Percentiles rank a stretch among this genome's conserved stretches.
phyloP scores from a whole-genome alignment of 2,888 invertebrate genomes.

The Erannis defoliaria region DNA sequence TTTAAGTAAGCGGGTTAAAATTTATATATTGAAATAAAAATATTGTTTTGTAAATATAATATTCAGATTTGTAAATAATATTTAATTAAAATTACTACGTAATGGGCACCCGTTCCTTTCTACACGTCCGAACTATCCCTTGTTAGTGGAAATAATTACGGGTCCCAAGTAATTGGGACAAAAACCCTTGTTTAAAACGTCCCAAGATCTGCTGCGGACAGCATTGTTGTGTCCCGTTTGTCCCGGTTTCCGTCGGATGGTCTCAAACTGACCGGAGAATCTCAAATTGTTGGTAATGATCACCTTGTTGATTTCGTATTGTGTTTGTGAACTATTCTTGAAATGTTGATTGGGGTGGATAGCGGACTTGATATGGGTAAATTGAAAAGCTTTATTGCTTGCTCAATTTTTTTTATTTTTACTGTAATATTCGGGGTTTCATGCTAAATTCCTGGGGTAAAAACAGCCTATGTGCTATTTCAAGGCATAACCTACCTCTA shows the following conservation, averaged over 20 bases:
- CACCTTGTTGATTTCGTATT: constrained; percentile 65
- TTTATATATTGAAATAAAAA: too few relatives aligned
- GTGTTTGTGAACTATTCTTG: constrained; percentile 58
- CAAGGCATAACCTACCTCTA: too few relatives aligned
- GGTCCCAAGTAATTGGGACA: constrained; percentile 76
- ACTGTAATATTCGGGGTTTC: too few relatives aligned
- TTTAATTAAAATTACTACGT: background rate
- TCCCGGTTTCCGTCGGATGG: constrained; percentile 38
- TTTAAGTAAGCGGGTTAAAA: too few relatives aligned
- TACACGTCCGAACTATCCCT: constrained; percentile 48
- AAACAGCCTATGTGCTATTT: too few relatives aligned
- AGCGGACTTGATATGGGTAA: constrained; percentile 13
- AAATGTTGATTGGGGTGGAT: constrained; percentile 39
- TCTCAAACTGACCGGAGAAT: constrained; percentile 78
- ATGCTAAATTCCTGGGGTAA: too few relatives aligned
- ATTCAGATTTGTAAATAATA: background rate
- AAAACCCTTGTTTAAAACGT: constrained; percentile 81
- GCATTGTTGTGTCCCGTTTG: constrained; percentile 63
- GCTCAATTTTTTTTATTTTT: too few relatives aligned
- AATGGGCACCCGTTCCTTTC: constrained; percentile 15
- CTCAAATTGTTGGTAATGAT: constrained; percentile 69
- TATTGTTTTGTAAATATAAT: too few relatives aligned
- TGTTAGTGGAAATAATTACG: constrained; percentile 79
- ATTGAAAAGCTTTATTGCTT: constrained; percentile 3
- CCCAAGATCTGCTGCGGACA: constrained; percentile 79